Percentiles rank a stretch among this genome's conserved stretches.
Evolutionary conservation across 2,888 invertebrate species (phyloP).

Genomic region (Xylota segnis): DNA sequence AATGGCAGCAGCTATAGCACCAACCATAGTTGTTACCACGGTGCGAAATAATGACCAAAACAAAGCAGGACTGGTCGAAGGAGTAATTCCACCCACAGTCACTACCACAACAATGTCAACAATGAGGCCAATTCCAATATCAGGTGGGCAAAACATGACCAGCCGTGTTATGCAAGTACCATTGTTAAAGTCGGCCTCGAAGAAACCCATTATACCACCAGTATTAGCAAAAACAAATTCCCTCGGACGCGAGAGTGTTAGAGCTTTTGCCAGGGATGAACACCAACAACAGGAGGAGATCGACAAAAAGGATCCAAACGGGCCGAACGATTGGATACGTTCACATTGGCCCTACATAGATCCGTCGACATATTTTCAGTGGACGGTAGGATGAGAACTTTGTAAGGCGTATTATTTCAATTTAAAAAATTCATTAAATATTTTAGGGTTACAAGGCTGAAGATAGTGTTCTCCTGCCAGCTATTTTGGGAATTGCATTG

Average conservation of each 20-base stretch:
- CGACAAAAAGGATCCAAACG: constrained; percentile 69
- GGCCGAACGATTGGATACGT: constrained; percentile 86
- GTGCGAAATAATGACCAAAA: constrained; percentile 58
- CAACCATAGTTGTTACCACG: constrained; percentile 77
- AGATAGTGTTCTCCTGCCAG: constrained; percentile 87
- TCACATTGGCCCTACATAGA: constrained; percentile 88
- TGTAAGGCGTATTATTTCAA: constrained; percentile 2
- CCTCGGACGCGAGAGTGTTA: constrained; percentile 70
- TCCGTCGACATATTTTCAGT: constrained; percentile 88
- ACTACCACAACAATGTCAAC: constrained; percentile 41
- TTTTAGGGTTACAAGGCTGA: constrained; percentile 86
- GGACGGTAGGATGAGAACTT: constrained; percentile 86
- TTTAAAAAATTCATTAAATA: background rate
- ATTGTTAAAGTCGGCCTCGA: constrained; percentile 85
- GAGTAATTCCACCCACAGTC: constrained; percentile 29
- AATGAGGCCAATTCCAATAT: constrained; percentile 33
- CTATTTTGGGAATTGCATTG: constrained; percentile 85
- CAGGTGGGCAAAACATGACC: constrained; percentile 74
- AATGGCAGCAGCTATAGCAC: constrained; percentile 56
- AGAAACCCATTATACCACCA: constrained; percentile 85
- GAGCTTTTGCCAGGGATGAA: constrained; percentile 59
- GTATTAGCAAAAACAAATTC: constrained; percentile 82
- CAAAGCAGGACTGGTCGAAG: constrained; percentile 37
- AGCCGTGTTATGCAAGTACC: constrained; percentile 83
- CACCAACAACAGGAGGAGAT: constrained; percentile 14